Percentiles rank a stretch among this genome's conserved stretches.
These are phyloP conservation scores for Atherinosoma microstoma DNA, from an alignment of 2,797 vertebrate genomes.

Conservation along the genomic window DNA sequence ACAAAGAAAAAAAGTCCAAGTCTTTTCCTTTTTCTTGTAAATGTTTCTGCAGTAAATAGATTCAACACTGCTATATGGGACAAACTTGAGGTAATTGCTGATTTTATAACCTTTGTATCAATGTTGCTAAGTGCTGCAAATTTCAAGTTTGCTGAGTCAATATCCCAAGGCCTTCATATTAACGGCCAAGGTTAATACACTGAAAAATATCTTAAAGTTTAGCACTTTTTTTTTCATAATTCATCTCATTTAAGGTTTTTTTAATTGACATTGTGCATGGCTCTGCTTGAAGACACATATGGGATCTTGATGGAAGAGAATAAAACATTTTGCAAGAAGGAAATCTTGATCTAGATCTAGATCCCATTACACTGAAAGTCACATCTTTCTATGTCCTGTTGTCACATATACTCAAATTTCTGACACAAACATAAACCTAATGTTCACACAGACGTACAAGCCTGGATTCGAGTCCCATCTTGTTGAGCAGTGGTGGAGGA, in stretches of 20 bases:
- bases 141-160: constrained; percentile 17
- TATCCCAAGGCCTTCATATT: constrained; percentile 3
- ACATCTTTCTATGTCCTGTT: constrained; percentile 34
- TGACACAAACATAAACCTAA: constrained; percentile 64
- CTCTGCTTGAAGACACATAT: background rate
- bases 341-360: constrained; percentile 13
- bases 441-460: constrained; percentile 69
- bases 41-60: constrained; percentile 17
- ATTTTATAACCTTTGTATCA: background rate
- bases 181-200: constrained; percentile 7
- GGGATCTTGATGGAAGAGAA: background rate
- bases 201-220: constrained; percentile 8
- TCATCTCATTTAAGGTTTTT: constrained; percentile 16
- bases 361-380: constrained; percentile 29
- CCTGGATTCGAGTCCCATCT: constrained; percentile 70
- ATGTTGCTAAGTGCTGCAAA: constrained; percentile 3
- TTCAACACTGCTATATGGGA: constrained; percentile 6
- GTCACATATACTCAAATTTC: constrained; percentile 57
- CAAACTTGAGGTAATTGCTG: constrained; percentile 6
- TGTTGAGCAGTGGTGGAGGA: constrained; percentile 65
- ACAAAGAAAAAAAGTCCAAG: no score
- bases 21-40: background rate
- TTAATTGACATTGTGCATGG: constrained; percentile 10
- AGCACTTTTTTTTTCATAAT: constrained; percentile 12
- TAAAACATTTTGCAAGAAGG: background rate